Evolutionary conservation across 2,113 vertebrate species (phyloP), one percentile per base, ranked within the genome.

Genomic region (Scomber colias): DNA sequence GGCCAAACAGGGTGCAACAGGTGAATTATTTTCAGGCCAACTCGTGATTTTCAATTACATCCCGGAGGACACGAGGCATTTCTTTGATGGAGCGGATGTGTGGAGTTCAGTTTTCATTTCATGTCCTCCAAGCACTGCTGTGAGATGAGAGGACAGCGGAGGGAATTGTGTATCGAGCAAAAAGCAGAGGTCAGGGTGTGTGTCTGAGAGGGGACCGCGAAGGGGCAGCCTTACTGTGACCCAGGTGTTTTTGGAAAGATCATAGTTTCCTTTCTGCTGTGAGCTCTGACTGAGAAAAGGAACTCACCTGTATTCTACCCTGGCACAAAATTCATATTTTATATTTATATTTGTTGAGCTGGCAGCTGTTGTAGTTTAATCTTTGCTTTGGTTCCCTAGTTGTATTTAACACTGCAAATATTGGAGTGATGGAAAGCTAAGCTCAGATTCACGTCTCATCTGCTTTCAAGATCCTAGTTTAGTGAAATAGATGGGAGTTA

Each of bases 151-250:
- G 55, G 66, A 46, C 50, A 51, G 50, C 62, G 72, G 81, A 77
- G 64, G 30, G 68, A 68, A 85, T 45, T 53, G 15, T 19, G 45
- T 63, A 49, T 16, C 3, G 40, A 31, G 64, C 24, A 49, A 27
- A 63, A 63, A 64, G 55, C 61, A 27, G 82, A 81, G 90, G 84
- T 89, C 75, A 86, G 61, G 49, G 61, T 72, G 83, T 84, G 64
- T 15, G 69, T 83, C 56, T 68, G 79, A 79, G 56, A 46, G 50
- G 24, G 24, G 63, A 21, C 55, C 53, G 72, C 60, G 60, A 31
- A 57, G 51, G 63, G 53, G 24, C 3, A 21, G 49, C 48, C 72
- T 85, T 50, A n/a, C 19, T 44, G 74, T 85, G 79, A 83, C 85
- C 77, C 74, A 67, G 53, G 71, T 70, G 69, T 64, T 78, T 27